Percentiles rank a stretch among this genome's conserved stretches.
Conservation (phyloP, 1,140 invertebrate genomes). For the Aphaenogaster rudis region DNA sequence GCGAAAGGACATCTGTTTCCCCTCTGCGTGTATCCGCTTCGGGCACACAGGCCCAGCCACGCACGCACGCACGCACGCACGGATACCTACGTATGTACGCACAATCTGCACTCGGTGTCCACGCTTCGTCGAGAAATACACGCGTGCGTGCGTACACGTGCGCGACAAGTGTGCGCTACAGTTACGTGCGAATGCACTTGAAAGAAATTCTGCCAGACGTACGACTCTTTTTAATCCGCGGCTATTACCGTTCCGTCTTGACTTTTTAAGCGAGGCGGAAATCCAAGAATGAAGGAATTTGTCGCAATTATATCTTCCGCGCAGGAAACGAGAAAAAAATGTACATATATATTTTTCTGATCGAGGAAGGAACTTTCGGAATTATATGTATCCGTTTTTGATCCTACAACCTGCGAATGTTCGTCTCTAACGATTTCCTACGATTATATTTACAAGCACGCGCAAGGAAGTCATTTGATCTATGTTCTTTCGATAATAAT, state of each 20-base stretch:
- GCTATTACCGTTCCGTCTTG: neutral
- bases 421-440: neutral
- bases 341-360: neutral
- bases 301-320: neutral
- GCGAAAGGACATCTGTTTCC: slow-evolving; percentile 78
- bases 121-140: slow-evolving; percentile 1
- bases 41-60: neutral
- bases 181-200: slow-evolving; percentile 29
- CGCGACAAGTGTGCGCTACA: slow-evolving; percentile 38
- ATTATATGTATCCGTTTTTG: neutral
- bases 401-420: neutral
- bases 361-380: neutral
- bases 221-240: neutral
- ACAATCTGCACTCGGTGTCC: neutral
- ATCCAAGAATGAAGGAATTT: neutral
- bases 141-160: slow-evolving; percentile 36
- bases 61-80: neutral
- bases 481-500: neutral
- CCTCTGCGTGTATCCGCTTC: slow-evolving; percentile 43
- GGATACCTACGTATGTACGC: neutral
- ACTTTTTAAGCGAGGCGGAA: slow-evolving; percentile 4
- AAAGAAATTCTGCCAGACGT: slow-evolving; percentile 32
- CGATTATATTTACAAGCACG: neutral
- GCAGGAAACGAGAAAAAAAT: neutral
- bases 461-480: neutral